Conservation (phyloP, 2,888 invertebrate genomes). For the Diachrysia chrysitis region DNA sequence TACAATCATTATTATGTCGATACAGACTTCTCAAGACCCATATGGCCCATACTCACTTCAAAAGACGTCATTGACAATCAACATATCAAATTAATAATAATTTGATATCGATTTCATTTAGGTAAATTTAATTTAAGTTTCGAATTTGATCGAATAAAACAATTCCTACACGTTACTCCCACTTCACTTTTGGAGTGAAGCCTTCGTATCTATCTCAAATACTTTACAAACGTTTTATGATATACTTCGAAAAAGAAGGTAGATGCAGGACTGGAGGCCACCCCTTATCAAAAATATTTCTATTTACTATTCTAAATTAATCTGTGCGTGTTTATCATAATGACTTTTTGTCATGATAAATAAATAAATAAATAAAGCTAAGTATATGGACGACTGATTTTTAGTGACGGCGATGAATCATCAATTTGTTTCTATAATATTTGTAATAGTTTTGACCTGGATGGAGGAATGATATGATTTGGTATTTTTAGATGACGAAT, state of each 20-base stretch:
- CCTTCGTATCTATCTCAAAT: conserved; percentile 19
- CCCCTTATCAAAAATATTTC: conserved; percentile 61
- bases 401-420: conserved; percentile 45
- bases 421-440: conserved; percentile 43
- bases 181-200: conserved; percentile 7
- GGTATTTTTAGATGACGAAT: conserved; percentile 62
- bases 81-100: conserved; percentile 28
- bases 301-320: conserved; percentile 60
- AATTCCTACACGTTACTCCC: conserved; percentile 31
- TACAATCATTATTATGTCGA: conserved; percentile 52
- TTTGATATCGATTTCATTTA: conserved; percentile 32
- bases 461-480: conserved; percentile 84
- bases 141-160: conserved; percentile 55
- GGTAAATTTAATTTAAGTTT: conserved; percentile 39
- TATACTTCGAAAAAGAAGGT: conserved; percentile 47
- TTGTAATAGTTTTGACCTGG: conserved; percentile 66
- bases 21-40: conserved; percentile 42
- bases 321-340: conserved; percentile 83
- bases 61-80: conserved; percentile 22
- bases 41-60: conserved; percentile 34
- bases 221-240: conserved; percentile 31
- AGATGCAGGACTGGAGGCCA: conserved; percentile 44
- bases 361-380: conserved; percentile 72
- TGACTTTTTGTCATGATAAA: conserved; percentile 65
- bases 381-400: conserved; percentile 68